Evolutionary conservation across 2,797 vertebrate species (phyloP).

Genomic region (Megaceryle alcyon): DNA sequence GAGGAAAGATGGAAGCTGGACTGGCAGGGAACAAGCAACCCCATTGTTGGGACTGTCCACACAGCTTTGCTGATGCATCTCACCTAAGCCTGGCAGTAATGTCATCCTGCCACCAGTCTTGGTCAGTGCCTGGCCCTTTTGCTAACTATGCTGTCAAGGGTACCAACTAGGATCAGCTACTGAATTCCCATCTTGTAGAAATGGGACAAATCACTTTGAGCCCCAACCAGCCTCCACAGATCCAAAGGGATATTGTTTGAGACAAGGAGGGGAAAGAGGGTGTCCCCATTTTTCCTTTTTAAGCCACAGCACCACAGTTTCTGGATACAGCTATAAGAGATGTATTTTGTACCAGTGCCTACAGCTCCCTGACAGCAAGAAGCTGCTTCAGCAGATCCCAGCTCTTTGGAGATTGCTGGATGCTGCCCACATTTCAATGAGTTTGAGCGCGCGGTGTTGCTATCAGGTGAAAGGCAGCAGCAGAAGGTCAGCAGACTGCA

Average conservation of each 20-base stretch:
- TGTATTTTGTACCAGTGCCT: neutral
- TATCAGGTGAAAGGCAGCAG: neutral
- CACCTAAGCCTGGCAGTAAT: neutral
- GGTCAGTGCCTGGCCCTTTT: neutral
- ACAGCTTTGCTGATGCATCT: neutral
- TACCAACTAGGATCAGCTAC: neutral
- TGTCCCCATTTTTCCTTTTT: neutral
- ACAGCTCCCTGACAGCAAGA: neutral
- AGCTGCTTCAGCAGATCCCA: neutral
- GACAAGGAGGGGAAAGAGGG: too few species aligned
- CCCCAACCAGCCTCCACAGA: neutral
- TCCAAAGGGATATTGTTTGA: neutral
- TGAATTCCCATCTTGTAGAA: neutral
- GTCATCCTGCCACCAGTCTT: neutral
- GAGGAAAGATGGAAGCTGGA: neutral
- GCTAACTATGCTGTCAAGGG: neutral
- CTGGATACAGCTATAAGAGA: neutral
- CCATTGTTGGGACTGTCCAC: fast-evolving
- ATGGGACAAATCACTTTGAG: neutral
- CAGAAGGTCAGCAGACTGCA: neutral
- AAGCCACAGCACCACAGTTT: neutral
- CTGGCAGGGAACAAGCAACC: neutral
- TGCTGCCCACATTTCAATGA: neutral
- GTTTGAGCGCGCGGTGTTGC: neutral
- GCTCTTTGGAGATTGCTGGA: neutral